Evolutionary conservation across 2,797 vertebrate species (phyloP), one percentile per base, ranked within the genome.

Genomic region (Enteromius paludinosus): DNA sequence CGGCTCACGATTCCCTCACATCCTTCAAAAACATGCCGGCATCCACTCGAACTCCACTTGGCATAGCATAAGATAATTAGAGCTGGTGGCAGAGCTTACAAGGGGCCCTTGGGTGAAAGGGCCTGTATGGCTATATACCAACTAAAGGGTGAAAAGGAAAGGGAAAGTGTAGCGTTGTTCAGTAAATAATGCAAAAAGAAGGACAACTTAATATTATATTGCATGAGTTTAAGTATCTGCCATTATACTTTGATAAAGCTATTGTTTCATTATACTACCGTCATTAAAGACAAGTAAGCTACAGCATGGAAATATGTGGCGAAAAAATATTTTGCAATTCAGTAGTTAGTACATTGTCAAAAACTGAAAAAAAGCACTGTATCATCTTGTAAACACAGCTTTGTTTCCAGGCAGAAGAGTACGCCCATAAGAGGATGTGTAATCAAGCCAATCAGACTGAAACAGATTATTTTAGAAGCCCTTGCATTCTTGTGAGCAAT

Each of bases 1-100:
- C 28, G 28, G 56, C n/a, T 45, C 54, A 62, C 33, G 20, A 52
- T 78, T 82, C 45, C 47, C 28, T 68, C 28, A 33, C 66, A 59
- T 74, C 72, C 30, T 83, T 78, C 76, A 79, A 65, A 85, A 77
- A 79, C 69, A 69, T 68, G 45, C 54, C 81, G n/a, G 7, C 59
- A 69, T 73, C 17, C 11, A 54, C 76, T 75, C 76, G 78, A 72
- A 41, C 71, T 72, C 38, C 56, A 33, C 38, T n/a, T 68, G 47
- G n/a, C 59, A 54, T 56, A 66, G n/a, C 20, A 35, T 66, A 23
- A 18, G 18, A 59, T 69, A 76, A 83, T 83, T 83, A 71, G 56
- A 38, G 25, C 47, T 47, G 52, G 47, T 43, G 6, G 20, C 62
- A 54, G 18, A 30, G 62, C 23, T 56, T 30, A 30, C 61, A 49